These are phyloP conservation scores for Leptinotarsa haldemani DNA, from an alignment of 2,888 invertebrate species.

Conservation along the genomic window DNA sequence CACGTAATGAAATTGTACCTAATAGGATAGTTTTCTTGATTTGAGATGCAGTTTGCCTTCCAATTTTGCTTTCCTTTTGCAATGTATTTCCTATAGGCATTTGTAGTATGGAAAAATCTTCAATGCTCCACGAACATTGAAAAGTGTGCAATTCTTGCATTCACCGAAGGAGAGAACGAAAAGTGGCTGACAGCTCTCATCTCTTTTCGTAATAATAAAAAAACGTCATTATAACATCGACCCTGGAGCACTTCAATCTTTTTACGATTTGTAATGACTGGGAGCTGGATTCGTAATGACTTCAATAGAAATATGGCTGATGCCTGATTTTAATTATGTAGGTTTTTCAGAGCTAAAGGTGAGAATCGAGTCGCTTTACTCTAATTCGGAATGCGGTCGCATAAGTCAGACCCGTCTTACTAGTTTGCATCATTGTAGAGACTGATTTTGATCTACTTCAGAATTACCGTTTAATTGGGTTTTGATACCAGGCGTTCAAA, in stretches of 20 bases:
- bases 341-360: slow-evolving; percentile 49
- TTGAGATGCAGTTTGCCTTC: too few species aligned
- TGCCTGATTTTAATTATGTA: slow-evolving; percentile 49
- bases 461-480: not conserved
- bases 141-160: too few species aligned
- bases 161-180: too few species aligned
- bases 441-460: slow-evolving; percentile 23
- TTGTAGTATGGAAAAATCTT: too few species aligned
- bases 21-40: too few species aligned
- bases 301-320: slow-evolving; percentile 45
- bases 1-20: too few species aligned
- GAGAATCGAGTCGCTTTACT: slow-evolving; percentile 50
- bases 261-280: slow-evolving; percentile 17
- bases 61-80: too few species aligned
- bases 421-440: slow-evolving; percentile 15
- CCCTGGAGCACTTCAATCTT: slow-evolving; percentile 35
- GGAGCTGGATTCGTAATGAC: slow-evolving; percentile 33
- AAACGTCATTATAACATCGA: slow-evolving; percentile 28
- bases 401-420: slow-evolving; percentile 34
- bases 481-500: not conserved
- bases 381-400: slow-evolving; percentile 52
- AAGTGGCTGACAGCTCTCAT: slow-evolving; percentile 12
- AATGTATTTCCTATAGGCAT: too few species aligned
- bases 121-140: too few species aligned
- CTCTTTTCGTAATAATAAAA: not conserved